Percentiles rank a stretch among this genome's conserved stretches.
These are phyloP conservation scores for Tetheella fluctuosa DNA, from an alignment of 2,888 invertebrate species.

Conservation along the genomic window DNA sequence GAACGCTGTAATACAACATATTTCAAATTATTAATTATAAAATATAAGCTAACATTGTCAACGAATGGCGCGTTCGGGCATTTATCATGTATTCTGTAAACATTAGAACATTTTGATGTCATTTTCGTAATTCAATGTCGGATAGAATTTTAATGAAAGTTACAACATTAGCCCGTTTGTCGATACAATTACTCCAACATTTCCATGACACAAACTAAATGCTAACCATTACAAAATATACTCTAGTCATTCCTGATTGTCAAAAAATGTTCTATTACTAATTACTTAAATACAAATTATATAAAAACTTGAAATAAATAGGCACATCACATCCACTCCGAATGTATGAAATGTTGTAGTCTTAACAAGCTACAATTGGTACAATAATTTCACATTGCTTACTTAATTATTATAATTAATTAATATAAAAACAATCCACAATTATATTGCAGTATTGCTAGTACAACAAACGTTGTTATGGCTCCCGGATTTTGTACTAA, in stretches of 20 bases:
- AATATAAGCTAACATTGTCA: background rate
- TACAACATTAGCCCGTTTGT: background rate
- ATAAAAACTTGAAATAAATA: conserved; percentile 78
- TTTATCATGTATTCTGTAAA: background rate
- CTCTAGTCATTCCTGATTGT: conserved; percentile 66
- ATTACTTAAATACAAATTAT: conserved; percentile 69
- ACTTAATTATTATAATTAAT: conserved; percentile 54
- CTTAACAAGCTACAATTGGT: conserved; percentile 61
- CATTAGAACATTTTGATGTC: background rate
- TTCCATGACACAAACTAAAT: conserved; percentile 42
- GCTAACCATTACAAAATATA: conserved; percentile 57
- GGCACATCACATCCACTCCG: conserved; percentile 75
- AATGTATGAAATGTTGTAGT: conserved; percentile 68
- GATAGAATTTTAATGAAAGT: background rate
- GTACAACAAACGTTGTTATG: conserved; percentile 67
- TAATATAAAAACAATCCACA: conserved; percentile 64
- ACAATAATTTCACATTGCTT: conserved; percentile 64
- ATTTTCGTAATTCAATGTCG: background rate
- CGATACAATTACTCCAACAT: conserved; percentile 40
- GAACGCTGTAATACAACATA: conserved; percentile 43
- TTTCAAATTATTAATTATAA: conserved; percentile 26
- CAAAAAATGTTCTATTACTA: conserved; percentile 57
- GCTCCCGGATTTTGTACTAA: conserved; percentile 76
- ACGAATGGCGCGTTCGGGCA: background rate
- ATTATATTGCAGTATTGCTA: conserved; percentile 73